A percentile compares a stretch with the other conserved stretches of the same genome.
Conservation (phyloP, 2,113 vertebrate genomes). For the Smithornis capensis region DNA sequence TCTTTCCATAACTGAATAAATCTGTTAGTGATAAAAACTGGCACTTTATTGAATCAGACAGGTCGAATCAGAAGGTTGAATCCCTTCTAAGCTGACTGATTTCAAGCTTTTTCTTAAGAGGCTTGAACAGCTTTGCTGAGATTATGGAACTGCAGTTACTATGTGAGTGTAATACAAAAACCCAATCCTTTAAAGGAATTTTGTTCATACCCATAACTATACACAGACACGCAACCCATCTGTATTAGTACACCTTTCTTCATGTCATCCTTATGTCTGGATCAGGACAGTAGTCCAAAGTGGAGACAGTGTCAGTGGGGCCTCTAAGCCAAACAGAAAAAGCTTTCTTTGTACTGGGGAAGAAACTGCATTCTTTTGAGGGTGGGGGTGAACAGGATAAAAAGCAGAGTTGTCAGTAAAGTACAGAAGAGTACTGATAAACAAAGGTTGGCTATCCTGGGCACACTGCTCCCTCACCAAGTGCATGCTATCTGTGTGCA, state of each 20-base stretch:
- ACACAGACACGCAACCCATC: neutral
- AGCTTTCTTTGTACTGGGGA: neutral
- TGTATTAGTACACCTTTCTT: neutral
- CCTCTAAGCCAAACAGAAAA: neutral
- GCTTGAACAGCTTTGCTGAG: neutral
- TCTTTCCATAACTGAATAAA: neutral
- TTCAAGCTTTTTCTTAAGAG: neutral
- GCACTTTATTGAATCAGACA: neutral
- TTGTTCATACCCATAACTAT: neutral
- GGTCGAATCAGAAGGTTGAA: neutral
- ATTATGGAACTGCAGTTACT: neutral
- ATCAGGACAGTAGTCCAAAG: neutral
- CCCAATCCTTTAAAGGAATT: neutral
- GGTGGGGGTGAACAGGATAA: fast-evolving
- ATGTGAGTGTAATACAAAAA: neutral
- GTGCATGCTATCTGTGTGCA: fast-evolving
- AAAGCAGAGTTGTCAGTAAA: neutral
- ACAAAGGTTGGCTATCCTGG: neutral
- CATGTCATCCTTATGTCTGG: fast-evolving
- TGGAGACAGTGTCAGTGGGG: neutral
- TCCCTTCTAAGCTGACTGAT: neutral
- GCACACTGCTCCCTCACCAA: neutral
- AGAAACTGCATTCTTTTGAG: neutral
- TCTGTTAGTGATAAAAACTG: neutral
- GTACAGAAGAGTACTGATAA: fast-evolving